Percentiles rank a stretch among this genome's conserved stretches.
Conservation (phyloP, 1,140 invertebrate species). For the Conus ventricosus region DNA sequence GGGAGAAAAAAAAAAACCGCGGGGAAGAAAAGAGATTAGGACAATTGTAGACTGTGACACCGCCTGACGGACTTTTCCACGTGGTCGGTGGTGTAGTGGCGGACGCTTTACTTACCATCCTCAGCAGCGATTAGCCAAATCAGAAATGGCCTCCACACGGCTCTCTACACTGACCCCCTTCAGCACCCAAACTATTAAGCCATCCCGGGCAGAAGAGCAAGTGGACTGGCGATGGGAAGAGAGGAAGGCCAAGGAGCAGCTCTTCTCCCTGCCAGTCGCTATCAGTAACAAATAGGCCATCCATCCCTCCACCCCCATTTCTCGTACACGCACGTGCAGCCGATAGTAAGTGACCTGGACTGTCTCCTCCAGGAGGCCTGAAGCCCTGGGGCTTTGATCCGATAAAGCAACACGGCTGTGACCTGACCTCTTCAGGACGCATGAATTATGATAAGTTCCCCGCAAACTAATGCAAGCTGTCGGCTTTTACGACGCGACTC, state of each 20-base stretch:
- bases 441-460: background rate
- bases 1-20: too few relatives aligned
- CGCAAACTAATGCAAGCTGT: background rate
- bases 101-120: background rate
- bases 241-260: background rate
- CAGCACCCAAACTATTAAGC: background rate
- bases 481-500: too few relatives aligned
- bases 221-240: background rate
- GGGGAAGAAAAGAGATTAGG: background rate
- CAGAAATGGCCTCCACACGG: background rate
- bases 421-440: background rate
- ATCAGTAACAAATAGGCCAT: background rate
- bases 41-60: background rate
- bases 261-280: background rate
- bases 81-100: background rate
- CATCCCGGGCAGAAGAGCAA: background rate
- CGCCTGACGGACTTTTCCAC: background rate
- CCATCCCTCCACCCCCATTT: background rate
- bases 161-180: background rate
- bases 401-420: background rate
- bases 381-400: background rate
- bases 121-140: background rate
- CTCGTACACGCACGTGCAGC: background rate
- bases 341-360: background rate
- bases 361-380: background rate